A percentile compares a stretch with the other conserved stretches of the same genome.
Conservation (phyloP, 2,113 vertebrate species). For the Nannospalax galili region DNA sequence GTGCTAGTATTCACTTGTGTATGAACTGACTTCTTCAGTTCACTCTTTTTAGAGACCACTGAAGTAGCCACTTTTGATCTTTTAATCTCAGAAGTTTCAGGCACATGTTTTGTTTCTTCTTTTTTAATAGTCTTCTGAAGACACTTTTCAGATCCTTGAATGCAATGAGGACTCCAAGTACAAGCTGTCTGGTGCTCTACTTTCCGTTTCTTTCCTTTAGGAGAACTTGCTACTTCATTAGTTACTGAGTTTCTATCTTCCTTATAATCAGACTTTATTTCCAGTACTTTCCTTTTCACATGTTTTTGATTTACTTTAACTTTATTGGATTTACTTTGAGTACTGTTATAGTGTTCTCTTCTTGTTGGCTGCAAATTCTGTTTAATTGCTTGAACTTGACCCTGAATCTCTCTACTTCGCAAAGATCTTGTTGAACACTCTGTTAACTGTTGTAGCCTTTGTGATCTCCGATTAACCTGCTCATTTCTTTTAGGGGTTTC, state of each 20-base stretch:
- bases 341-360: conserved; percentile 47
- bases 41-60: conserved; percentile 66
- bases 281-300: conserved; percentile 78
- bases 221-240: conserved; percentile 73
- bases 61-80: conserved; percentile 74
- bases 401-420: conserved; percentile 83
- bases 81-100: conserved; percentile 72
- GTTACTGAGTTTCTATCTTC: conserved; percentile 59
- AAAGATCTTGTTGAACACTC: conserved; percentile 81
- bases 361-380: conserved; percentile 75
- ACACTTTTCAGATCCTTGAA: conserved; percentile 63
- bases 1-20: conserved; percentile 75
- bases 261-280: conserved; percentile 70
- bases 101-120: conserved; percentile 35
- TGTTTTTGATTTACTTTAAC: conserved; percentile 76
- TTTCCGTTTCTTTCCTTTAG: conserved; percentile 82
- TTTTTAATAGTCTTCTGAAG: conserved; percentile 68
- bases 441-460: conserved; percentile 84
- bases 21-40: conserved; percentile 77
- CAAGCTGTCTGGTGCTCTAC: conserved; percentile 66
- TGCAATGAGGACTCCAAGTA: conserved; percentile 50
- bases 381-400: conserved; percentile 74
- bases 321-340: conserved; percentile 78
- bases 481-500: conserved; percentile 79
- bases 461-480: conserved; percentile 83